Base-by-base conservation (phyloP, 2,888 invertebrate genomes). In the Xylophagus ater region DNA sequence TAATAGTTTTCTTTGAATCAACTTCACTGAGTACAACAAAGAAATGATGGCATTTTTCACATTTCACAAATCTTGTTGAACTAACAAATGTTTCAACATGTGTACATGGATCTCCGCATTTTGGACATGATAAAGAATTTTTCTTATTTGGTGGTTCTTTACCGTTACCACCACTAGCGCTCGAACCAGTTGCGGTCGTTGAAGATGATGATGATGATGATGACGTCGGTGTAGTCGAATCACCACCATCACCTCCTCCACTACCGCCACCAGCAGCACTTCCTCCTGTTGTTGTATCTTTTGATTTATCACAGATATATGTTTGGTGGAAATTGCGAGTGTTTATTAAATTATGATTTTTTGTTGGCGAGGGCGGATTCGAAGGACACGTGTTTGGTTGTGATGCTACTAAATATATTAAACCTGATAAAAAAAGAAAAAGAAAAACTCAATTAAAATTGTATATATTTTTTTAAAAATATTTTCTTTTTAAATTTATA, bases 41-140 rank as follows among this genome's bases (percentile, higher is more conserved):
- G 71, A 96, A 94, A 62, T 94, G 93, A 66, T 93, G 90, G 59
- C 96, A 96, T 64, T 93, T 94, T 65, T 94, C 93, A 67, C 96
- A 96, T 67, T 93, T 94, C 24, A 96, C 94, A 68, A 96, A 96
- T 50, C 93, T 75, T 30, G 93, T 92, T 35, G 93, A 92, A 74
- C 90, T 89, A 53, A 94, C 92, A 69, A 94, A 93, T 3, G 93
- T 93, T 67, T 93, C 93, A 42, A 94, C 92, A 65, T 93, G 90
- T 3, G 90, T 89, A 66, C 93, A 94, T n/a, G 92, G 88, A 65
- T 90, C 90, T 2, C 92, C 92, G 64, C 96, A 96, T 65, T 93
- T 93, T 3, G 94, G 94, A 58, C 96, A 96, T n/a, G 81, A 81
- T 15, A 89, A 71, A 24, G 82, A 78, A 49, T 76, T 79, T 50